Conservation (phyloP, 2,797 vertebrate species). For the Staurois parvus region DNA sequence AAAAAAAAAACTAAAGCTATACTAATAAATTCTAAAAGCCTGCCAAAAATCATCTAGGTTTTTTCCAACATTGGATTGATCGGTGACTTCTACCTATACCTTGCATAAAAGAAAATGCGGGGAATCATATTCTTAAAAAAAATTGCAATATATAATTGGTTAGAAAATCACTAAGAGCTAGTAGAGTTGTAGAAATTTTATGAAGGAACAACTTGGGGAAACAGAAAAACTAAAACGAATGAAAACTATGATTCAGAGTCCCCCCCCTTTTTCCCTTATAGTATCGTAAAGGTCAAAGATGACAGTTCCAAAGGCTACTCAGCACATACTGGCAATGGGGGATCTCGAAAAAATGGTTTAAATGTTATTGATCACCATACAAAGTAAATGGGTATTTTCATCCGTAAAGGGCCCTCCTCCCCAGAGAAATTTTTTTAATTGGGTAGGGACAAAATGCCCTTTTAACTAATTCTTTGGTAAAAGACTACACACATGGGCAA, state of each 20-base stretch:
- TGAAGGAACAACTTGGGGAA: background rate
- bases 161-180: conserved; percentile 51
- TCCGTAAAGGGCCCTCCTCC: background rate
- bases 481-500: too few relatives aligned
- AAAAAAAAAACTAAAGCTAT: background rate
- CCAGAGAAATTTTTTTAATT: too few relatives aligned
- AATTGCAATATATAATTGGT: conserved; percentile 25
- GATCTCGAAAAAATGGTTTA: background rate
- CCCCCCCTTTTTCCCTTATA: background rate
- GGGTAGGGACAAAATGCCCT: too few relatives aligned
- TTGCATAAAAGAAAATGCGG: conserved; percentile 22
- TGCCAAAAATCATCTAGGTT: background rate
- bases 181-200: background rate
- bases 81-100: conserved; percentile 24
- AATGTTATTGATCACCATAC: background rate
- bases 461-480: too few relatives aligned
- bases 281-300: background rate
- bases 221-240: background rate
- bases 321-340: background rate
- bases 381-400: background rate
- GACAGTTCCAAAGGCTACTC: background rate
- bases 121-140: conserved; percentile 39
- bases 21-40: background rate
- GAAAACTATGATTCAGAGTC: background rate
- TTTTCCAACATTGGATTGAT: conserved; percentile 22